Base-by-base conservation (phyloP, 2,113 vertebrate genomes). In the Chamaea fasciata region DNA sequence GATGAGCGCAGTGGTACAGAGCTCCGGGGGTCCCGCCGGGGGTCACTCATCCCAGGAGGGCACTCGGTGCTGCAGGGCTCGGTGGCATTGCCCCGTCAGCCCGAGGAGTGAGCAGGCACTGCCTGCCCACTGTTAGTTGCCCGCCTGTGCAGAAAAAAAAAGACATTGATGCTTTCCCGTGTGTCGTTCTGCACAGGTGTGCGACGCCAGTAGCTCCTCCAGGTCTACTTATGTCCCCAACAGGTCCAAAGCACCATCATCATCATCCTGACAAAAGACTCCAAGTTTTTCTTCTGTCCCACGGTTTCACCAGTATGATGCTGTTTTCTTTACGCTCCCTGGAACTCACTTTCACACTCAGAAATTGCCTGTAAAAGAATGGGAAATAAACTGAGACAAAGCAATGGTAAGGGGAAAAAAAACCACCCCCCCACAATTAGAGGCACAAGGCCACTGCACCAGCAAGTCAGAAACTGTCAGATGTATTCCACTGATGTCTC, bases 71-170 rank as follows among this genome's bases (percentile, higher is more conserved):
- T 63, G 35, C 57, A 33, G 35, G 28, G 23, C 10, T 9, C 1
- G 5, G 26, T 52, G 57, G 16, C 37, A 9, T 21, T 71, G 56
- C 62, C 17, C n/a, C 2, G 0, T 9, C 81, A 20, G 39, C 23
- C 42, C 6, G 0, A 24, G 24, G 2, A 26, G 13, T 1, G 10
- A 30, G 10, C 50, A 28, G 35, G 39, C 7, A 3, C 9, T 8
- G 5, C 2, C 65, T 41, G 33, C 35, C 39, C 35, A 2, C 14
- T 16, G 62, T 10, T 11, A 7, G 21, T 28, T 57, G 46, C n/a
- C 65, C 47, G 37, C 10, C n/a, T 47, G 27, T 28, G 10, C 35
- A 22, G n/a, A 42, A 35, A 81, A 26, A 41, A 35, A 57, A 27
- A 35, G 31, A 28, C 3, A 0, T 55, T 64, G 35, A 26, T 23